Percentiles rank a stretch among this genome's conserved stretches.
Conservation (phyloP, 2,888 invertebrate genomes). For the Pherbina coryleti region DNA sequence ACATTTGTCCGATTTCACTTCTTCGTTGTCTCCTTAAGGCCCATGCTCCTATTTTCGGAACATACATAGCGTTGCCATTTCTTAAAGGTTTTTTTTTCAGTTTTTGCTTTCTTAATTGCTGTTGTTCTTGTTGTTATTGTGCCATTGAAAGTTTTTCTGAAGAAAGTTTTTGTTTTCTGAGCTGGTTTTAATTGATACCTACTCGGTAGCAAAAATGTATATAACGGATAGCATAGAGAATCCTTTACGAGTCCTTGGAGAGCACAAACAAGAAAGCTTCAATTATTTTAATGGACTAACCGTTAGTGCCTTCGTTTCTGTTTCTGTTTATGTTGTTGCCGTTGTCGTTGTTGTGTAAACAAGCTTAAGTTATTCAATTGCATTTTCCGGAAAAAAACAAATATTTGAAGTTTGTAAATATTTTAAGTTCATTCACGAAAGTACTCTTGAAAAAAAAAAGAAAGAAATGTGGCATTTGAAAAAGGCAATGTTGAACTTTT, state of each 20-base stretch:
- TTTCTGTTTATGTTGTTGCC: no score
- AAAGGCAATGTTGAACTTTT: no score
- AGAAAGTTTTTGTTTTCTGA: no score
- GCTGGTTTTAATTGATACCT: neutral
- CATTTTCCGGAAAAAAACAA: no score
- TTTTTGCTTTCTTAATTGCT: slow-evolving; percentile 28
- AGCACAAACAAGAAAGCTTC: neutral
- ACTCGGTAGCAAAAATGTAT: neutral
- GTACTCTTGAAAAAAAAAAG: no score
- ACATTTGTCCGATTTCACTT: neutral
- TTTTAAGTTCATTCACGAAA: no score
- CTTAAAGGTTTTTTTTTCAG: neutral
- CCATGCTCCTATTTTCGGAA: neutral
- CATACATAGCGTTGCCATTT: neutral
- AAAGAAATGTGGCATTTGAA: no score
- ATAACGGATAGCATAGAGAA: neutral
- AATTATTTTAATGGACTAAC: neutral
- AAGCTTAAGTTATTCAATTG: no score
- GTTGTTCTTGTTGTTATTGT: neutral
- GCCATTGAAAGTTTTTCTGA: neutral
- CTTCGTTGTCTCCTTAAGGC: neutral
- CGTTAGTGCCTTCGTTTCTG: neutral
- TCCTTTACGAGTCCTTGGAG: neutral
- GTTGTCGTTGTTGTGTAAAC: no score
- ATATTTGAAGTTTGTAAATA: no score